Percentiles rank a stretch among this genome's conserved stretches.
phyloP scores from a whole-genome alignment of 1,140 invertebrate species.

The Tetraneura akinire region DNA sequence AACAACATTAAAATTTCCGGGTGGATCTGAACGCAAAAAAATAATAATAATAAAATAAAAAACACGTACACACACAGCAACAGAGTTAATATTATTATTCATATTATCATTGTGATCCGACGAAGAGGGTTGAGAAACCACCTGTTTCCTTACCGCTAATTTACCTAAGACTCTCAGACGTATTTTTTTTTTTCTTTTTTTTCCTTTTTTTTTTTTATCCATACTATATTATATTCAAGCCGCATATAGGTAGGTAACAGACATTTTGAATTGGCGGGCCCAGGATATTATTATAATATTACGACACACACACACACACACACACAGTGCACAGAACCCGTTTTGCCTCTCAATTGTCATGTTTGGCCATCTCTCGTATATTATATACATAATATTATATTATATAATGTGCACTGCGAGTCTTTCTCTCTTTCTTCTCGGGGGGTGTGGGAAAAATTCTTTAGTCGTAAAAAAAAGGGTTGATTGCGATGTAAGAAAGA shows the following conservation, averaged over 20 bases:
- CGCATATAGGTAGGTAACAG: slow-evolving; percentile 15
- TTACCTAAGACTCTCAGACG: slow-evolving; percentile 48
- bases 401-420: slow-evolving; percentile 41
- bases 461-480: slow-evolving; percentile 51
- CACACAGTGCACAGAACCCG: too few species aligned
- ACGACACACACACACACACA: too few species aligned
- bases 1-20: slow-evolving; percentile 17
- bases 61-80: neutral
- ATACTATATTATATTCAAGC: too few species aligned
- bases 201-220: slow-evolving; percentile 5
- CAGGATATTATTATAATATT: slow-evolving; percentile 50
- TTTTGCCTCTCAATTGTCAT: slow-evolving; percentile 51
- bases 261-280: slow-evolving; percentile 49
- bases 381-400: neutral
- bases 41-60: too few species aligned
- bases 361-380: slow-evolving; percentile 35
- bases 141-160: slow-evolving; percentile 48
- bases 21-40: slow-evolving; percentile 30
- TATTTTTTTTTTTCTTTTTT: slow-evolving; percentile 18
- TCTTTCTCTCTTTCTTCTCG: slow-evolving; percentile 38
- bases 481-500: slow-evolving; percentile 49
- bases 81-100: slow-evolving; percentile 44
- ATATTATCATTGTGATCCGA: slow-evolving; percentile 21
- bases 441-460: slow-evolving; percentile 51
- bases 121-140: slow-evolving; percentile 26